Conservation (phyloP, 2,797 vertebrate species). For the Meriones psammophilus region DNA sequence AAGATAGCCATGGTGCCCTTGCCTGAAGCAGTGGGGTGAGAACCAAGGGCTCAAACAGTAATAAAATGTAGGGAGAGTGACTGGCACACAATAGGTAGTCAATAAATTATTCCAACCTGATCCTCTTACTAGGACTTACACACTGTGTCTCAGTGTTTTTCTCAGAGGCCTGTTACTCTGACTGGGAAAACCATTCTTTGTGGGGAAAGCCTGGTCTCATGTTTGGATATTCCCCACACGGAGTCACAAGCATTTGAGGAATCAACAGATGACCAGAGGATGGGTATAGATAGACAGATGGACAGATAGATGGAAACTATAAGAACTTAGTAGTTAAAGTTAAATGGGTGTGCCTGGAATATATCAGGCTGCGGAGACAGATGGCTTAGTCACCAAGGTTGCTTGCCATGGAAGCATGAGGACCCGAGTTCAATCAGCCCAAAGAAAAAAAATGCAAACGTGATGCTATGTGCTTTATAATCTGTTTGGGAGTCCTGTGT, state of each 20-base stretch:
- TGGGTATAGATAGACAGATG: not conserved
- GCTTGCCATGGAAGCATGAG: not conserved
- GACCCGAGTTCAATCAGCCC: not conserved
- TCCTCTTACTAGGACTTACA: not conserved
- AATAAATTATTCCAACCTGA: not conserved
- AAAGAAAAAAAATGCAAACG: not conserved
- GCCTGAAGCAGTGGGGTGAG: not conserved
- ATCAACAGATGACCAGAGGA: not conserved
- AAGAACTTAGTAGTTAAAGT: not conserved
- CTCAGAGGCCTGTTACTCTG: not conserved
- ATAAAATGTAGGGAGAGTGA: not conserved
- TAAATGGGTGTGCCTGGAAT: not conserved
- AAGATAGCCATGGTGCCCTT: not conserved
- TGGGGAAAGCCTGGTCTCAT: not conserved
- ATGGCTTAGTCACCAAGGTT: not conserved
- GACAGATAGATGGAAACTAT: not conserved
- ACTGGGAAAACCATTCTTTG: not conserved
- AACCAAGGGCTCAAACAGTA: not conserved
- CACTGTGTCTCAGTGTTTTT: not conserved
- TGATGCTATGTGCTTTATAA: not conserved
- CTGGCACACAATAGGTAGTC: not conserved
- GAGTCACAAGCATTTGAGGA: not conserved
- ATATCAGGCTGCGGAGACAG: not conserved
- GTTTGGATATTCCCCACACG: not conserved
- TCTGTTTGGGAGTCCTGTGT: not conserved